Conservation (phyloP, 1,140 invertebrate genomes). For the Drosophila nigromelanica region DNA sequence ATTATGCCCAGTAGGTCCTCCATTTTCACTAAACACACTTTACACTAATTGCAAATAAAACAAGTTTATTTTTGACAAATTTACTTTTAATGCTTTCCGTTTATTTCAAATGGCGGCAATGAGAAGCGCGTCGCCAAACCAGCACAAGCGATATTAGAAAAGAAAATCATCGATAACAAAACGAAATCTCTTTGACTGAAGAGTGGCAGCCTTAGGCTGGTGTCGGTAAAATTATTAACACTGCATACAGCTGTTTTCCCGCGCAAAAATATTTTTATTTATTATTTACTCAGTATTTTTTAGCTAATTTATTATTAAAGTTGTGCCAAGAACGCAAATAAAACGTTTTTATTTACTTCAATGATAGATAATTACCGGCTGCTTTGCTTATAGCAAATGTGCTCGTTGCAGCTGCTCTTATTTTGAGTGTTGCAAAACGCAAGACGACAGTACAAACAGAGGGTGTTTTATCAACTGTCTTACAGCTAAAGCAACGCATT, state of each 20-base stretch:
- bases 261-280: conserved; percentile 38
- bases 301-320: background rate
- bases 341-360: conserved; percentile 5
- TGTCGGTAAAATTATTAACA: conserved; percentile 8
- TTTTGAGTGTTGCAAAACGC: conserved; percentile 31
- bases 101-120: conserved; percentile 75
- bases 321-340: background rate
- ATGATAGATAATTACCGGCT: conserved; percentile 7
- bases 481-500: background rate
- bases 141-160: conserved; percentile 22
- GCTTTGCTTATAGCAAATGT: conserved; percentile 31
- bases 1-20: conserved; percentile 63
- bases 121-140: conserved; percentile 44
- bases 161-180: conserved; percentile 27
- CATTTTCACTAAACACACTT: conserved; percentile 46
- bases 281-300: background rate
- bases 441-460: background rate
- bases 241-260: conserved; percentile 46
- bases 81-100: conserved; percentile 28
- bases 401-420: conserved; percentile 43
- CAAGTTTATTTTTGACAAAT: background rate
- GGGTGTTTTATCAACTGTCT: background rate
- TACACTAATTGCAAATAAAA: conserved; percentile 19
- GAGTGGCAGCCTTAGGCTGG: conserved; percentile 9
- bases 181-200: conserved; percentile 7